Conservation (phyloP, 2,797 vertebrate genomes). For the Eulemur albifrons region DNA sequence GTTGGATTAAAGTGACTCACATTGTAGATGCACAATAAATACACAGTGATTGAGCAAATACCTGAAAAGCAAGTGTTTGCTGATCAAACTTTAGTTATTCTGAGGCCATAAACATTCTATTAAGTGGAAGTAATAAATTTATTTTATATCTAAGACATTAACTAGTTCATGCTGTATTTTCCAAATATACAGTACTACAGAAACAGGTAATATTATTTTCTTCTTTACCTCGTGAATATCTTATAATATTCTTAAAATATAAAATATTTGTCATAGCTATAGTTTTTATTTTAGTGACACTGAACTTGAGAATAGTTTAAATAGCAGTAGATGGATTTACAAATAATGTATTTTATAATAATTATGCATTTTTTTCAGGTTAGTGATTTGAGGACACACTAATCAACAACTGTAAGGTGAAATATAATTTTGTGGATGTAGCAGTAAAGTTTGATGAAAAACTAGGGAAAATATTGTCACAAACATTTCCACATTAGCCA, state of each 20-base stretch:
- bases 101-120: background rate
- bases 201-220: background rate
- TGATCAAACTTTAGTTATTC: background rate
- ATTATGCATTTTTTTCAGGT: background rate
- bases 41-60: background rate
- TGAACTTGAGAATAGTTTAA: conserved; percentile 54
- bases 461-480: background rate
- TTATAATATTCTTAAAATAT: background rate
- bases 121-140: background rate
- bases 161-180: background rate
- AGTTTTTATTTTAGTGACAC: background rate
- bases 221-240: background rate
- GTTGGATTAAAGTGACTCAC: background rate
- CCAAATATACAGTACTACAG: background rate
- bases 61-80: background rate
- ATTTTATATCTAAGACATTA: background rate
- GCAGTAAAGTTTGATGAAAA: background rate
- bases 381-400: background rate
- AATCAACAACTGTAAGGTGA: background rate
- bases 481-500: background rate
- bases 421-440: background rate
- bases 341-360: conserved; percentile 65
- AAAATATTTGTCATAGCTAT: background rate
- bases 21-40: background rate
- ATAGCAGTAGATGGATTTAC: conserved; percentile 15